Evolutionary conservation across 2,797 vertebrate species (phyloP).

Genomic region (Stomatorhinus walkeri): DNA sequence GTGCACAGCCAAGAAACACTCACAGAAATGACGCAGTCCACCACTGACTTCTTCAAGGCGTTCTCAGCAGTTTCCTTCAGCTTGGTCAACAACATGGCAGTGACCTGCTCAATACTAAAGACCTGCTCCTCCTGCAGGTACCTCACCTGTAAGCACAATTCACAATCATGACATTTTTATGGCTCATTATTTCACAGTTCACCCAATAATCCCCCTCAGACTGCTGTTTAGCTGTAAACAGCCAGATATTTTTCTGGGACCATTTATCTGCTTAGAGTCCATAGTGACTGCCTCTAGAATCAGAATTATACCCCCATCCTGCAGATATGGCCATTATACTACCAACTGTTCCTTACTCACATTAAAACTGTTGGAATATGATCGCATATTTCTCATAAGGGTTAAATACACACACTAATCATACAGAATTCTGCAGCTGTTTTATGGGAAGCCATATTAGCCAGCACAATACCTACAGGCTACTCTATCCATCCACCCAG

Average conservation of each 20-base stretch:
- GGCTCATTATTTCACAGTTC: not conserved
- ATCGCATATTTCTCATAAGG: not conserved
- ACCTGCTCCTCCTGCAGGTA: slow-evolving; percentile 92
- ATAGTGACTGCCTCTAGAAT: not conserved
- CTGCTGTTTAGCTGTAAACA: not conserved
- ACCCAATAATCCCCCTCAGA: not conserved
- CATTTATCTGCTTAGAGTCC: not conserved
- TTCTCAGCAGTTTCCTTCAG: slow-evolving; percentile 92
- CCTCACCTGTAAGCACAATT: slow-evolving; percentile 64
- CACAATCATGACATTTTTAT: not conserved
- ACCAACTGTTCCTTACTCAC: not conserved
- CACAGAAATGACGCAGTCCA: slow-evolving; percentile 93
- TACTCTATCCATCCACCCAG: not conserved
- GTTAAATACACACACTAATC: not conserved
- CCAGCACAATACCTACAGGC: not conserved
- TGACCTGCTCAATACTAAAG: slow-evolving; percentile 88
- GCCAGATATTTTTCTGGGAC: not conserved
- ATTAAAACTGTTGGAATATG: not conserved
- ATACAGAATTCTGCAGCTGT: not conserved
- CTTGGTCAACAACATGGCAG: slow-evolving; percentile 90
- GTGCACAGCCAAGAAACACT: not conserved
- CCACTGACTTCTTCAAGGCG: slow-evolving; percentile 88
- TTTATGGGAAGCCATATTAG: not conserved
- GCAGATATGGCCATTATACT: not conserved
- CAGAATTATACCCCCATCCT: not conserved